Percentiles rank a stretch among this genome's conserved stretches.
Conservation (phyloP, 2,113 vertebrate species). For the Dascyllus trimaculatus region DNA sequence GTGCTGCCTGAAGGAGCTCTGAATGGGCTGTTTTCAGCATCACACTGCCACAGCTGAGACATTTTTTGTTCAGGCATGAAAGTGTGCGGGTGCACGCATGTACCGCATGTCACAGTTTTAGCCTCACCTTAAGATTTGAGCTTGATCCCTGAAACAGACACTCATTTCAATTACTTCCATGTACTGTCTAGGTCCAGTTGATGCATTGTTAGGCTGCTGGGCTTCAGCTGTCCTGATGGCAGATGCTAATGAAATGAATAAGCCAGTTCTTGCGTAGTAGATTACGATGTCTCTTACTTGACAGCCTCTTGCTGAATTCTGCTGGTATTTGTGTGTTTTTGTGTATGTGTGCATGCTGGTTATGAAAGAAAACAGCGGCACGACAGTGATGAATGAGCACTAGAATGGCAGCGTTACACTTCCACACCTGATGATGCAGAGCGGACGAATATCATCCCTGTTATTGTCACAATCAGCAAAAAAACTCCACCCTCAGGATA, state of each 20-base stretch:
- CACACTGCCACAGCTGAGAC: neutral
- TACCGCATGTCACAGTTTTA: conserved; percentile 11
- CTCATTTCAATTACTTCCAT: conserved; percentile 54
- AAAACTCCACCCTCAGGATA: conserved; percentile 33
- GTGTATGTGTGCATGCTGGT: conserved; percentile 27
- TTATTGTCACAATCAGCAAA: conserved; percentile 72
- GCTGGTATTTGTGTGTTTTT: conserved; percentile 32
- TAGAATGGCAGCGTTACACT: conserved; percentile 58
- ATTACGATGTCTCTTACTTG: conserved; percentile 68
- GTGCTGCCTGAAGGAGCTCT: conserved; percentile 28
- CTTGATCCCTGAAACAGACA: conserved; percentile 35
- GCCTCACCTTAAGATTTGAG: conserved; percentile 11
- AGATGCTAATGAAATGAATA: conserved; percentile 73
- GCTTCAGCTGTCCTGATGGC: conserved; percentile 50
- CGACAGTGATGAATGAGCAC: conserved; percentile 77
- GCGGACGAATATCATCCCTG: conserved; percentile 61
- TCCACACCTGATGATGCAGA: conserved; percentile 54
- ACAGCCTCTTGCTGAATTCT: conserved; percentile 54
- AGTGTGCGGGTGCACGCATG: conserved; percentile 39
- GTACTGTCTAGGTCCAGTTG: conserved; percentile 42
- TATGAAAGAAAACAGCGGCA: conserved; percentile 34
- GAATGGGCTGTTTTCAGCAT: conserved; percentile 33
- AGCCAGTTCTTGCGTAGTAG: conserved; percentile 50
- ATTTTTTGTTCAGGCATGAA: conserved; percentile 1
- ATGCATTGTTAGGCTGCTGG: conserved; percentile 67